phyloP scores from a whole-genome alignment of 1,140 invertebrate genomes.

The Myzus persicae region DNA sequence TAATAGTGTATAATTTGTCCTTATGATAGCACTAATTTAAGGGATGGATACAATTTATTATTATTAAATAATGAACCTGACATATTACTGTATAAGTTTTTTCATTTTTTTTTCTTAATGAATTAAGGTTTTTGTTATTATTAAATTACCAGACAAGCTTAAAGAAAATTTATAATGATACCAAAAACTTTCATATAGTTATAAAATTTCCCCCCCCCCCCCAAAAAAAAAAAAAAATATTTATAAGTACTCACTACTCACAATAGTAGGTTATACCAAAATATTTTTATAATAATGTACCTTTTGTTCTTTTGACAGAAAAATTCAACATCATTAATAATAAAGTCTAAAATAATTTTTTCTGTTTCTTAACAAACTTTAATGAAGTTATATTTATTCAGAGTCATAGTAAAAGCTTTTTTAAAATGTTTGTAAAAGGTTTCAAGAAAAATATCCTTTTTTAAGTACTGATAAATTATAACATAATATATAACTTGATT shows the following conservation, averaged over 20 bases:
- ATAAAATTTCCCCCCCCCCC: neutral
- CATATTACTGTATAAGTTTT: neutral
- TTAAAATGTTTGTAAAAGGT: neutral
- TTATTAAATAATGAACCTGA: neutral
- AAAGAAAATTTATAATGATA: neutral
- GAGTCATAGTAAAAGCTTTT: neutral
- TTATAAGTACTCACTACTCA: neutral
- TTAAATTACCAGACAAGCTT: neutral
- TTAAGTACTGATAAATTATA: neutral
- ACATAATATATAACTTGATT: neutral
- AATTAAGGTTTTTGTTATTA: neutral
- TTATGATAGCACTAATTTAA: neutral
- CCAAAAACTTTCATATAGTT: neutral
- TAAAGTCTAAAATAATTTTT: neutral
- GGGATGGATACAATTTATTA: neutral
- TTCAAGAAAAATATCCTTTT: neutral
- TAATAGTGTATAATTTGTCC: neutral
- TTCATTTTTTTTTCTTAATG: neutral
- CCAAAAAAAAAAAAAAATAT: no score
- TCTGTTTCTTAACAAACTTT: slow-evolving; percentile 13
- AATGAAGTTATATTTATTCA: neutral
- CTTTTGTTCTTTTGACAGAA: slow-evolving; percentile 1
- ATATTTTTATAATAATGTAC: neutral
- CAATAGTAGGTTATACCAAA: neutral
- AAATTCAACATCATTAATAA: slow-evolving; percentile 1